Evolutionary conservation across 2,113 vertebrate species (phyloP).

Genomic region (Phoenicopterus ruber): DNA sequence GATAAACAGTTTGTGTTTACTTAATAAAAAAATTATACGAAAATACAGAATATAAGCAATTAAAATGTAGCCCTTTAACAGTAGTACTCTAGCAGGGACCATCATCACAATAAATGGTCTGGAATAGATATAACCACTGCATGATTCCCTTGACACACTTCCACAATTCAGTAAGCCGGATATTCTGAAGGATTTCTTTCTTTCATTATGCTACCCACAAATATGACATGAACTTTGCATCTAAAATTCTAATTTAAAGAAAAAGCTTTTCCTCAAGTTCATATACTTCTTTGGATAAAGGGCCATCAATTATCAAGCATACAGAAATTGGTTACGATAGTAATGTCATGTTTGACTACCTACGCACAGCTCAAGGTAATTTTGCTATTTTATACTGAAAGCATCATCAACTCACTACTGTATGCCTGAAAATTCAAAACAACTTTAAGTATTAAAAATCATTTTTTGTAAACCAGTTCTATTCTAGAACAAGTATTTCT

Average conservation of each 20-base stretch:
- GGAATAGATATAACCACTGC: background rate
- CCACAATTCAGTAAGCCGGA: background rate
- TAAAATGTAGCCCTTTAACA: conserved; percentile 64
- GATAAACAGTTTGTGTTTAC: conserved; percentile 19
- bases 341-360: background rate
- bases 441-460: conserved; percentile 5
- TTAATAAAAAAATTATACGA: conserved; percentile 10
- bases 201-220: background rate
- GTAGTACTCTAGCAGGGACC: conserved; percentile 34
- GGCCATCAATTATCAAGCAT: background rate
- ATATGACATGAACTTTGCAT: background rate
- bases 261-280: background rate
- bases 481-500: background rate
- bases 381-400: background rate
- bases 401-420: conserved; percentile 5
- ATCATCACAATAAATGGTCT: conserved; percentile 16
- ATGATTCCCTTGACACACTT: background rate
- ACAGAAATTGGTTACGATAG: background rate
- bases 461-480: background rate
- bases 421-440: conserved; percentile 8
- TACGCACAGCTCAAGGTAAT: background rate
- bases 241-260: conserved; percentile 1
- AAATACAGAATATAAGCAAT: conserved; percentile 53
- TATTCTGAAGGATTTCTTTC: conserved; percentile 5
- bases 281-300: background rate